Evolutionary conservation across 2,888 invertebrate species (phyloP), one percentile per base, ranked within the genome.

Genomic region (Nomada ferruginata): DNA sequence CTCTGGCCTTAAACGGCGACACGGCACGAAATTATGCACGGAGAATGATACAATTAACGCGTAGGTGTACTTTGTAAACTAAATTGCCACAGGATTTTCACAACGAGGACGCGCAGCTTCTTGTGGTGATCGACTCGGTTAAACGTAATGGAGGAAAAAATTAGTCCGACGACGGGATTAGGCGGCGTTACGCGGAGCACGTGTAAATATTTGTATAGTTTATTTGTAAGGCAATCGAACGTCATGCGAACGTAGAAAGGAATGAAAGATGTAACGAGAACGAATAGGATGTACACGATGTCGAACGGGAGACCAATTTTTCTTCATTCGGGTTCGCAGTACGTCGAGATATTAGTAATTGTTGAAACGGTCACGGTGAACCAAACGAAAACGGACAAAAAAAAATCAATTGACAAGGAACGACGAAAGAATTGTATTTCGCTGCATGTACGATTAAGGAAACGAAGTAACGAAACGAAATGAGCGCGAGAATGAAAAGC

Each of bases 121-220:
- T 15, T 47, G 44, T 29, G 26, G 44, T 59, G 61, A 57, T 52
- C 52, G 52, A 26, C 69, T 47, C 42, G 44, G 50, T 44, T 44
- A 57, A 63, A 68, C 53, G 42, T 20, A 11, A 23, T 20, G 18
- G 53, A 7, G 36, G 36, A 7, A 36, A 7, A 36, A 23, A n/a
- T n/a, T 23, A 1, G 23, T 20, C 55, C 20, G n/a, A 23, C 23
- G 2, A 44, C 61, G 72, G 44, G 60, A 36, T 72, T 55, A 61
- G 63, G 72, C 78, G 76, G 69, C 78, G 76, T 63, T 52, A 60
- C 70, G 76, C 69, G 61, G 63, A 76, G 63, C 79, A 77, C 77
- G 83, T 92, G 92, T 92, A 92, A 86, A 92, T 92, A 92, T 88
- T 90, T 92, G 92, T 92, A 92, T 92, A 92, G 91, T 87, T 87